Conservation (phyloP, 1,140 invertebrate species). For the Manduca sexta region DNA sequence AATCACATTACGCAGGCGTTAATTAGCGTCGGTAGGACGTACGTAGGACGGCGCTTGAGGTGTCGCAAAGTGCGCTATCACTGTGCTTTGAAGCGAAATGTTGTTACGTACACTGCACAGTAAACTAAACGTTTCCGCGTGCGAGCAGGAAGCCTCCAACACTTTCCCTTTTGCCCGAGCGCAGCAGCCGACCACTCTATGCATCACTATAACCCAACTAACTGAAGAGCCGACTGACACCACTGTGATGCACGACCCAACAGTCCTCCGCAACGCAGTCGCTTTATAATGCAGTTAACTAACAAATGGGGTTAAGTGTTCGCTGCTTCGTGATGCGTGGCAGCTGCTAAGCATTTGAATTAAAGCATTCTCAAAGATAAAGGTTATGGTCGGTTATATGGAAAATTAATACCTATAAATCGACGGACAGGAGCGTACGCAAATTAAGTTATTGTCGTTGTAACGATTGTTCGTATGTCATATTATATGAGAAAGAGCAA, state of each 20-base stretch:
- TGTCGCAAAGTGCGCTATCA: neutral
- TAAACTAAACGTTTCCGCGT: conserved; percentile 60
- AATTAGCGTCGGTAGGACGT: no score
- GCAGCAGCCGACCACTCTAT: conserved; percentile 61
- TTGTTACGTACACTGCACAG: conserved; percentile 57
- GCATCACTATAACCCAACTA: conserved; percentile 51
- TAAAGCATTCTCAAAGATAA: conserved; percentile 20
- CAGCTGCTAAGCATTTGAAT: conserved; percentile 50
- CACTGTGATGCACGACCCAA: conserved; percentile 3
- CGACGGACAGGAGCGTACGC: neutral
- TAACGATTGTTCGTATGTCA: conserved; percentile 23
- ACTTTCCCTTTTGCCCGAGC: conserved; percentile 70
- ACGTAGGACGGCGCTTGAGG: no score
- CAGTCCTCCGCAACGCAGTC: conserved; percentile 22
- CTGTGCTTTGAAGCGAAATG: conserved; percentile 26
- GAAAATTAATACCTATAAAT: conserved; percentile 16
- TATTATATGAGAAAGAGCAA: conserved; percentile 26
- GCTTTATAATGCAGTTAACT: conserved; percentile 58
- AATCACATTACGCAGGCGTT: no score
- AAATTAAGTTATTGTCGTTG: conserved; percentile 8
- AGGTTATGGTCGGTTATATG: conserved; percentile 15
- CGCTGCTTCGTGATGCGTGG: conserved; percentile 43
- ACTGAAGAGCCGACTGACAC: conserved; percentile 18
- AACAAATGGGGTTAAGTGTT: conserved; percentile 66
- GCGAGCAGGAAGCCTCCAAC: conserved; percentile 57